Conservation (phyloP, 2,113 vertebrate species). For the Falcunculus frontatus region DNA sequence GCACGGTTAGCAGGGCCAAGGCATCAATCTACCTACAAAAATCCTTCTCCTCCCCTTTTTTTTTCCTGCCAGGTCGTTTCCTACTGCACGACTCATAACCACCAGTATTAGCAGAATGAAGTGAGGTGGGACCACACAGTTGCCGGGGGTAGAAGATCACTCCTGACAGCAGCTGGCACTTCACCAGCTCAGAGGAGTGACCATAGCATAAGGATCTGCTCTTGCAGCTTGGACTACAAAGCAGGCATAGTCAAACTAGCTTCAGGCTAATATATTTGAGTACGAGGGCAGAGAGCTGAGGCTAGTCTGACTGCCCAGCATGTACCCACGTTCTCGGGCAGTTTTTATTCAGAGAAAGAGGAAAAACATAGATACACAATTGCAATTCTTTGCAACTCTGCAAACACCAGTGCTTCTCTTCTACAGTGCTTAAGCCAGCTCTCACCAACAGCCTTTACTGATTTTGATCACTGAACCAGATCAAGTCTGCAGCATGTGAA, state of each 20-base stretch:
- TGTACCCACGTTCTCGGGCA: background rate
- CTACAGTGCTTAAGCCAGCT: background rate
- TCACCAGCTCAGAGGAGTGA: background rate
- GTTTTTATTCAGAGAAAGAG: background rate
- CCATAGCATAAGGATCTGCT: background rate
- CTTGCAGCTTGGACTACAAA: background rate
- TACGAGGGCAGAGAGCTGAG: background rate
- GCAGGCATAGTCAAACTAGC: background rate
- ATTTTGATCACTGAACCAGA: background rate
- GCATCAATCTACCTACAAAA: background rate
- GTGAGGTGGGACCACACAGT: accelerated
- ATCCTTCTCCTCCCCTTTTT: background rate
- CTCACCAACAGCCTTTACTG: background rate
- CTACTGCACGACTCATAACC: background rate
- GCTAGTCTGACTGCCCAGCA: background rate
- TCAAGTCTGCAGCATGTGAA: background rate
- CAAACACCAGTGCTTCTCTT: background rate
- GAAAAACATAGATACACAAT: background rate
- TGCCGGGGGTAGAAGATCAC: background rate
- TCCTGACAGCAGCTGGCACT: background rate
- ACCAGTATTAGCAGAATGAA: background rate
- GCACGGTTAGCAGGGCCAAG: background rate
- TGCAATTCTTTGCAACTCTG: background rate
- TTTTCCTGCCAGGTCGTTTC: background rate
- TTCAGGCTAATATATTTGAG: background rate